phyloP scores from a whole-genome alignment of 2,888 invertebrate species.

The Drosophila testacea region DNA sequence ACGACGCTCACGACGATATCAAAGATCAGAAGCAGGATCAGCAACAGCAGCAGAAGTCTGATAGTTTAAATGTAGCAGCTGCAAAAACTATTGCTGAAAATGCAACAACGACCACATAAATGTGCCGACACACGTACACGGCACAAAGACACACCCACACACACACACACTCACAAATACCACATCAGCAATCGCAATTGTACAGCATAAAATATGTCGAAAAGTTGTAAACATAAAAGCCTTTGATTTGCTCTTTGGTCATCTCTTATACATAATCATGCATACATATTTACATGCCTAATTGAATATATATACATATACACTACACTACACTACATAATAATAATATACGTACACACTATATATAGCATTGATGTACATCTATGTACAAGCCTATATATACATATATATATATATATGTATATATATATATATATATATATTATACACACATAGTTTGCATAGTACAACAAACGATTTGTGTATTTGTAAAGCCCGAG shows the following conservation, averaged over 20 bases:
- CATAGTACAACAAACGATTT: conserved; percentile 73
- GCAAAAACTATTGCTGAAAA: conserved; percentile 59
- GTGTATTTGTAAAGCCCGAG: conserved; percentile 74
- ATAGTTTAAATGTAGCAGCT: conserved; percentile 29
- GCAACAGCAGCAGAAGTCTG: conserved; percentile 27
- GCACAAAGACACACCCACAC: conserved; percentile 31
- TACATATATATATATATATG: conserved; percentile 10
- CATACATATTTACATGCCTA: conserved; percentile 62
- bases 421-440: conserved; percentile 35
- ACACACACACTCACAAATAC: conserved; percentile 29
- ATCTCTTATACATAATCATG: conserved; percentile 66
- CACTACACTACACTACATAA: conserved; percentile 28
- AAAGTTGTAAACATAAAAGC: conserved; percentile 55
- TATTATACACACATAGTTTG: conserved; percentile 49
- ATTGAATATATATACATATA: conserved; percentile 51
- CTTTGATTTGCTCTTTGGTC: conserved; percentile 73
- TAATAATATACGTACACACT: conserved; percentile 40
- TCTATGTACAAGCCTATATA: conserved; percentile 18
- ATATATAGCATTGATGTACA: conserved; percentile 28
- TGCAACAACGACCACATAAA: conserved; percentile 70
- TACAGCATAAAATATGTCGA: conserved; percentile 53
- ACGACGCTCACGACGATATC: conserved; percentile 40
- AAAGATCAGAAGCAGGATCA: conserved; percentile 48
- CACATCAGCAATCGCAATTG: conserved; percentile 48
- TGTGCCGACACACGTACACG: conserved; percentile 40